A percentile compares a stretch with the other conserved stretches of the same genome.
Evolutionary conservation across 2,888 invertebrate species (phyloP).

Genomic region (Cryptocephalus primarius): DNA sequence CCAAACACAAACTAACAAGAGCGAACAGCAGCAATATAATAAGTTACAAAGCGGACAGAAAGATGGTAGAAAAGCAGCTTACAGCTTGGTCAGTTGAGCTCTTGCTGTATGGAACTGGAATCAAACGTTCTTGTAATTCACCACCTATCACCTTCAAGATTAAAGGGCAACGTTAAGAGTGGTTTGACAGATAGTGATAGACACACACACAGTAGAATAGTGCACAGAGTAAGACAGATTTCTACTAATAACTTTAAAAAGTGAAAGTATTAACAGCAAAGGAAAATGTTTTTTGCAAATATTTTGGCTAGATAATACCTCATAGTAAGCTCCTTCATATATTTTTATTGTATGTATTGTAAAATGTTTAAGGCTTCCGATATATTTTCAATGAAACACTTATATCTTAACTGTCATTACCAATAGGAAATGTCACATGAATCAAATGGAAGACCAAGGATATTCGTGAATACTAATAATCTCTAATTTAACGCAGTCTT

Average conservation of each 20-base stretch:
- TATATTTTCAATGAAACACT: no score
- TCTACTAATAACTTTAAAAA: conserved; percentile 37
- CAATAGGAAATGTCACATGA: no score
- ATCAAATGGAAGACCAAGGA: no score
- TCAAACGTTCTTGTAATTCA: conserved; percentile 99
- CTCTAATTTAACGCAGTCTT: no score
- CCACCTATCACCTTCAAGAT: conserved; percentile 99
- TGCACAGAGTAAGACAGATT: conserved; percentile 40
- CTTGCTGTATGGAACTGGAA: conserved; percentile 99
- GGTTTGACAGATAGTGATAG: conserved; percentile 45
- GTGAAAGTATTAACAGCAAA: conserved; percentile 15
- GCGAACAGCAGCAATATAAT: conserved; percentile 34
- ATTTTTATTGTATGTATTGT: no score
- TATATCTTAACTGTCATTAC: no score
- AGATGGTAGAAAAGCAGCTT: conserved; percentile 65
- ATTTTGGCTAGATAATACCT: no score
- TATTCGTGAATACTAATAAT: no score
- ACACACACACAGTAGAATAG: conserved; percentile 39
- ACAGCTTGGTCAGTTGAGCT: conserved; percentile 99
- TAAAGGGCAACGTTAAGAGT: conserved; percentile 76
- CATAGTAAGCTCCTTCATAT: no score
- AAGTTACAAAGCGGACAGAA: conserved; percentile 41
- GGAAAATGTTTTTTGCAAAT: conserved; percentile 1
- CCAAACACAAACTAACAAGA: conserved; percentile 37
- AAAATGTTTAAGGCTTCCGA: no score